Percentiles rank a stretch among this genome's conserved stretches.
Evolutionary conservation across 2,888 invertebrate genomes (phyloP).

Genomic region (Phyllotreta cruciferae): DNA sequence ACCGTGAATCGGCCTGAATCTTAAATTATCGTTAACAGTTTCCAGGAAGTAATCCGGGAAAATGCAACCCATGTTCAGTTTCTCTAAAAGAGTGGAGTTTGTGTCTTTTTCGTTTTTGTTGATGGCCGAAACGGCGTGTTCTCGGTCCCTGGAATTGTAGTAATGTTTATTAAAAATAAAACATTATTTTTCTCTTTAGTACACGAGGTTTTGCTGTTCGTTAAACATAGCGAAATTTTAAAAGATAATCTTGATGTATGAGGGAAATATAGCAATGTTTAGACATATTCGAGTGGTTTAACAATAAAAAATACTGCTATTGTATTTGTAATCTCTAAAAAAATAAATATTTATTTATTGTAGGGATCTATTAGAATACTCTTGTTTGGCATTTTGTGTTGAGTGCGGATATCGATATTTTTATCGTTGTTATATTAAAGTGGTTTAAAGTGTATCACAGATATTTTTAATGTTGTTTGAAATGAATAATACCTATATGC

Average conservation of each 20-base stretch:
- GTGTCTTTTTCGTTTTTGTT: constrained; percentile 45
- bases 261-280: neutral
- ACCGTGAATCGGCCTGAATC: constrained; percentile 62
- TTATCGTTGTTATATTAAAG: too few relatives aligned
- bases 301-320: too few relatives aligned
- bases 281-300: too few relatives aligned
- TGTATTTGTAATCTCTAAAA: too few relatives aligned
- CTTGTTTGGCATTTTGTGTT: too few relatives aligned
- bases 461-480: too few relatives aligned
- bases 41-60: constrained; percentile 76
- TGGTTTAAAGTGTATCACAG: too few relatives aligned
- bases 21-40: constrained; percentile 69
- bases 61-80: constrained; percentile 64
- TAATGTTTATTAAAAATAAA: neutral
- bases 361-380: too few relatives aligned
- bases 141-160: constrained; percentile 36
- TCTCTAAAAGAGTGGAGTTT: constrained; percentile 43
- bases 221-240: neutral
- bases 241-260: neutral
- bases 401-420: too few relatives aligned
- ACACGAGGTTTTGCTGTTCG: neutral
- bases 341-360: too few relatives aligned
- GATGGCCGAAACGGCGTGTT: constrained; percentile 35
- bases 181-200: neutral
- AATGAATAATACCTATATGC: too few relatives aligned